A percentile compares a stretch with the other conserved stretches of the same genome.
phyloP scores from a whole-genome alignment of 2,888 invertebrate species.

The Xestia xanthographa region DNA sequence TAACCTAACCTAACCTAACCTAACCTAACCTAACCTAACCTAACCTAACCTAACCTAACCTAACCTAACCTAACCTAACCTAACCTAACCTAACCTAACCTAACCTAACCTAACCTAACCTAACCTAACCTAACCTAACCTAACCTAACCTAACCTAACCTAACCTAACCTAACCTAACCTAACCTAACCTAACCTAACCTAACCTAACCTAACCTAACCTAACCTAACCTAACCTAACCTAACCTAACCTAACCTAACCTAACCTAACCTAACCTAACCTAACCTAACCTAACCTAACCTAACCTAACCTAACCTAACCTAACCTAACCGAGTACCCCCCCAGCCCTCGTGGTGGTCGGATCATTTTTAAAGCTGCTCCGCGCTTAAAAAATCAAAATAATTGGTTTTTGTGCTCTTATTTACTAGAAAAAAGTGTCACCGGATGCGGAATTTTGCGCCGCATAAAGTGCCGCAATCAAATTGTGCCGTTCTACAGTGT shows the following conservation, averaged over 20 bases:
- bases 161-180: slow-evolving; percentile 60
- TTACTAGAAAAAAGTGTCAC: no score
- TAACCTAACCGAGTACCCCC: slow-evolving; percentile 6
- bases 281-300: slow-evolving; percentile 58
- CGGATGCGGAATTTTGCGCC: no score
- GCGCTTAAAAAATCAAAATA: no score
- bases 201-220: slow-evolving; percentile 56
- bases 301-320: slow-evolving; percentile 7
- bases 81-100: slow-evolving; percentile 56
- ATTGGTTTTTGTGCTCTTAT: no score
- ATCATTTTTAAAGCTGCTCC: no score
- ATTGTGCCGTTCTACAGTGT: no score
- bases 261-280: slow-evolving; percentile 56
- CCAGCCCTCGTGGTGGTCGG: neutral
- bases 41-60: slow-evolving; percentile 60
- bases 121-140: slow-evolving; percentile 65
- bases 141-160: slow-evolving; percentile 56
- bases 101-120: slow-evolving; percentile 60
- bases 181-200: slow-evolving; percentile 65
- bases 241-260: slow-evolving; percentile 65
- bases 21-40: slow-evolving; percentile 56
- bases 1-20: slow-evolving; percentile 65
- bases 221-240: slow-evolving; percentile 60
- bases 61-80: slow-evolving; percentile 65
- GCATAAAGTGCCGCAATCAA: no score